Conservation (phyloP, 2,888 invertebrate genomes). For the Agonopterix heracliana region DNA sequence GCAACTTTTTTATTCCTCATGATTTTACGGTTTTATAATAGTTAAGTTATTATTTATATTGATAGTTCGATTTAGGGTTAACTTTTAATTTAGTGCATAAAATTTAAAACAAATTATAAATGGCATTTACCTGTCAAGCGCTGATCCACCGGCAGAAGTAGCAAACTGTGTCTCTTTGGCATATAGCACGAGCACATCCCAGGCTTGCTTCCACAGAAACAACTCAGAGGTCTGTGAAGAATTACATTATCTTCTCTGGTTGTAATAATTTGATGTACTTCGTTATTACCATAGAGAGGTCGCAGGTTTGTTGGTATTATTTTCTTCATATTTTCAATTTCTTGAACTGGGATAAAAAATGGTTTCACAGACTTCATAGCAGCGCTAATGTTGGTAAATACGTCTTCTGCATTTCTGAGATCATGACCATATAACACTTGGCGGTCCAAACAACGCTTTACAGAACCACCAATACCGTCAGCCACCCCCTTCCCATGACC, state of each 20-base stretch:
- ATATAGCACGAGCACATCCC: background rate
- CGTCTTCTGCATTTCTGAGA: no score
- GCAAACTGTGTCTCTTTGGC: background rate
- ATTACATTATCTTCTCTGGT: background rate
- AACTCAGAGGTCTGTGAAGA: background rate
- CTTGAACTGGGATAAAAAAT: background rate
- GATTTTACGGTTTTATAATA: no score
- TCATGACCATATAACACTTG: no score
- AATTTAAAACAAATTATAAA: no score
- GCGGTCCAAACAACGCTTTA: constrained; percentile 18
- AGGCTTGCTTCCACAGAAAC: background rate
- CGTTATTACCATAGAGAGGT: constrained; percentile 10
- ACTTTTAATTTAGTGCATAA: no score
- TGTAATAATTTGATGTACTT: constrained; percentile 10
- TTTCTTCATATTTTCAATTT: constrained; percentile 1
- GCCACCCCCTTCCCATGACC: constrained; percentile 16
- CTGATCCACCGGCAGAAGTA: no score
- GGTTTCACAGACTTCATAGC: no score
- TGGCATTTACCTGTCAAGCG: no score
- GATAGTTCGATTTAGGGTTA: no score
- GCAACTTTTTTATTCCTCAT: no score
- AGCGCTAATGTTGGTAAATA: no score
- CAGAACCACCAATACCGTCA: constrained; percentile 15
- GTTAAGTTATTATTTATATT: no score
- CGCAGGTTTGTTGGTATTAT: background rate